A percentile compares a stretch with the other conserved stretches of the same genome.
phyloP scores from a whole-genome alignment of 2,113 vertebrate species.

The Sturnus vulgaris region DNA sequence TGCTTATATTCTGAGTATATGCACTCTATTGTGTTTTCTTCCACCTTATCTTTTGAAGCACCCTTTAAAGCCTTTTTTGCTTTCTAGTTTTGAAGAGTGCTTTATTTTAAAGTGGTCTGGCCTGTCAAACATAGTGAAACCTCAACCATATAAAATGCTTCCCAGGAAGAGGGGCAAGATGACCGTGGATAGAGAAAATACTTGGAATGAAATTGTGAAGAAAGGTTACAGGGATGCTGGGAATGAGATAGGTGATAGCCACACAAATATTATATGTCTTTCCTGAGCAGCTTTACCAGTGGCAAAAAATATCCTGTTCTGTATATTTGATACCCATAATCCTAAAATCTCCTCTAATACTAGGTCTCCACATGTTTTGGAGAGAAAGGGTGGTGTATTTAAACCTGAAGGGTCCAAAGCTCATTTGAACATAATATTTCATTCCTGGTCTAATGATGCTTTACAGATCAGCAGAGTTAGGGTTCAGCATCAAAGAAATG shows the following conservation, averaged over 20 bases:
- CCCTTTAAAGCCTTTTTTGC: neutral
- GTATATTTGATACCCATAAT: neutral
- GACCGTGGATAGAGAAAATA: neutral
- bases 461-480: neutral
- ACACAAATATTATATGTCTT: neutral
- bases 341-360: neutral
- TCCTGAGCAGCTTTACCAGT: neutral
- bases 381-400: neutral
- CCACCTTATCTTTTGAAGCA: neutral
- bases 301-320: neutral
- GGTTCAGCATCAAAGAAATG: neutral
- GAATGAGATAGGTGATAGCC: neutral
- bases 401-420: neutral
- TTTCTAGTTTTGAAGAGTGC: neutral
- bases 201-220: neutral
- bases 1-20: neutral
- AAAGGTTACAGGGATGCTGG: neutral
- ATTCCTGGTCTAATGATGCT: neutral
- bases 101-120: neutral
- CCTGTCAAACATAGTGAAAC: neutral
- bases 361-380: neutral
- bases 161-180: neutral
- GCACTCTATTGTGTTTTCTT: neutral
- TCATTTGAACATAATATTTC: neutral
- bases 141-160: neutral